Conservation (phyloP, 35 echinoderm and acorn worm genomes). For the Amphiura filiformis region DNA sequence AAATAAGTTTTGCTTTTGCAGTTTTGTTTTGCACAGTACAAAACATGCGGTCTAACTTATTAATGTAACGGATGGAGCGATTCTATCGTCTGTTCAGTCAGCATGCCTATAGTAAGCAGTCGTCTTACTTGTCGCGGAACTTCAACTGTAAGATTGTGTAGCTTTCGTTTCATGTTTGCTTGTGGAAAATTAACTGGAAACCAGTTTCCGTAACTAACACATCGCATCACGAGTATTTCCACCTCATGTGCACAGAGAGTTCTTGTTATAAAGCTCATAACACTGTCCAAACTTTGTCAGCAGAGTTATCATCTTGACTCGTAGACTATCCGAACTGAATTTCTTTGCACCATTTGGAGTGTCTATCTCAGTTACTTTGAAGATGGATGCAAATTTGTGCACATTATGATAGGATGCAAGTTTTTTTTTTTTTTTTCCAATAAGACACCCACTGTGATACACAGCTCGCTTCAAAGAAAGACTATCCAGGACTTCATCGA, state of each 20-base stretch:
- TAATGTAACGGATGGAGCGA: background rate
- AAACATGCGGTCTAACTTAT: background rate
- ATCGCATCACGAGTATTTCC: background rate
- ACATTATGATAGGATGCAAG: background rate
- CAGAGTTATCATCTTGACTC: background rate
- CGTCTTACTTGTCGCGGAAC: background rate
- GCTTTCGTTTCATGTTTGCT: background rate
- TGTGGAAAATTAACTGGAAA: background rate
- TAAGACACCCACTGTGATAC: background rate
- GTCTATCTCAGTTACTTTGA: background rate
- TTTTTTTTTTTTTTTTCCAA: background rate
- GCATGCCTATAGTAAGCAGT: background rate
- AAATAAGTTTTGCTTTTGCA: background rate
- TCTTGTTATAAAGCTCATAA: slow-evolving; percentile 2
- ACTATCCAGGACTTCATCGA: background rate
- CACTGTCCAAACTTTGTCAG: background rate
- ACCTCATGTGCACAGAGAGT: background rate
- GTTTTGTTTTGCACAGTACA: background rate
- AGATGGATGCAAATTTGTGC: background rate
- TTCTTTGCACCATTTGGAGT: background rate
- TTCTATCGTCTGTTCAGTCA: background rate
- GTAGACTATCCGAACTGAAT: background rate
- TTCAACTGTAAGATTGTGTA: background rate
- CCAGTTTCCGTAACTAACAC: background rate
- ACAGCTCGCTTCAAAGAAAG: background rate